phyloP scores from a whole-genome alignment of 1,140 invertebrate species.

The Globodera ellingtonae region DNA sequence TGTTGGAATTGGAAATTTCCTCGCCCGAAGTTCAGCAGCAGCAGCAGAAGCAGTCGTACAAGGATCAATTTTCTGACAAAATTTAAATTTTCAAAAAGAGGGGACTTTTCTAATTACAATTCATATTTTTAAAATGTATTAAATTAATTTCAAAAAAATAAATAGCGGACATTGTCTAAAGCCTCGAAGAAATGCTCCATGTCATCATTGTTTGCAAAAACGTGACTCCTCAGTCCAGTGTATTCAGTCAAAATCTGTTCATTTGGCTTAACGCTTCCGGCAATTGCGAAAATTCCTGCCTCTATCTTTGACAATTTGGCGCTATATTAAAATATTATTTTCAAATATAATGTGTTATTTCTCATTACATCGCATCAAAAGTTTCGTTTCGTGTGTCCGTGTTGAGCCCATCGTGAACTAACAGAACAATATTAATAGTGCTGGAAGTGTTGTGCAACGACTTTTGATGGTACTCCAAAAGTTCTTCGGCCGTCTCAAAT shows the following conservation, averaged over 20 bases:
- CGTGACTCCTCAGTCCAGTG: constrained; percentile 6
- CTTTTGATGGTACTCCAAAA: not conserved
- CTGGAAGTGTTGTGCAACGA: not conserved
- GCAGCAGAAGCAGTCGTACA: not conserved
- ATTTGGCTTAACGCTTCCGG: constrained; percentile 12
- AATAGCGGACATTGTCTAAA: constrained; percentile 14
- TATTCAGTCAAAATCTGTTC: constrained; percentile 14
- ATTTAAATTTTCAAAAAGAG: constrained; percentile 1
- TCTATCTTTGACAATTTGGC: constrained; percentile 16
- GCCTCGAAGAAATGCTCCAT: constrained; percentile 18
- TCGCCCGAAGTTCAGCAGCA: not conserved
- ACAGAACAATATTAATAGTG: constrained; percentile 29
- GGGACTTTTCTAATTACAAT: not conserved
- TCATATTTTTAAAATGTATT: not conserved
- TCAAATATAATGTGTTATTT: constrained; percentile 5
- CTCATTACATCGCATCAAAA: constrained; percentile 22
- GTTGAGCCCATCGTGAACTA: constrained; percentile 32
- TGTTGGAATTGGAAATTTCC: not conserved
- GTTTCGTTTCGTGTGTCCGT: constrained; percentile 28
- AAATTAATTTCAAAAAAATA: not conserved
- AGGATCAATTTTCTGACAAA: not conserved
- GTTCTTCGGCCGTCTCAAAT: not conserved
- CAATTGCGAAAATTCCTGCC: constrained; percentile 17
- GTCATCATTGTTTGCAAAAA: constrained; percentile 20
- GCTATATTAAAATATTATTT: not conserved